These are phyloP conservation scores for Emydoidea blandingii DNA, from an alignment of 2,797 vertebrate genomes.

Conservation along the genomic window DNA sequence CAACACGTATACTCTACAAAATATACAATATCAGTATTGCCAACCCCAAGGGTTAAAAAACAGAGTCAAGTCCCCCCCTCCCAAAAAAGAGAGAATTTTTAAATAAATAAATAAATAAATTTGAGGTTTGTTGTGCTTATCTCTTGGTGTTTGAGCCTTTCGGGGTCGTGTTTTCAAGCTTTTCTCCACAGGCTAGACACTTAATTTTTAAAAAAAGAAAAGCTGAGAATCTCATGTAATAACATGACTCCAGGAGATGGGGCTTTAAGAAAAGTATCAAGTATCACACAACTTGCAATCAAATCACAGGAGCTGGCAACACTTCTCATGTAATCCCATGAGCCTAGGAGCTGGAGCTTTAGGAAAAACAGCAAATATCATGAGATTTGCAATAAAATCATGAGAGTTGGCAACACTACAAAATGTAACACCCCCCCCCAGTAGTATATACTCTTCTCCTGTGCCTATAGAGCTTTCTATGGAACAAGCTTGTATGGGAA, in stretches of 20 bases:
- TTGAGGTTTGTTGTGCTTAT: no score
- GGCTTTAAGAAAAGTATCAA: not conserved
- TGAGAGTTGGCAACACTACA: not conserved
- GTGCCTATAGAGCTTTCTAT: not conserved
- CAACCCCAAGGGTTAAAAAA: not conserved
- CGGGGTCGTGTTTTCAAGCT: not conserved
- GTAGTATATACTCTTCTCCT: not conserved
- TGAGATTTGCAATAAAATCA: not conserved
- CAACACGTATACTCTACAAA: not conserved
- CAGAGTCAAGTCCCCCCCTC: no score
- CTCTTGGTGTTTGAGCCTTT: not conserved
- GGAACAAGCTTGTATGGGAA: not conserved
- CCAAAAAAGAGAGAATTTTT: no score
- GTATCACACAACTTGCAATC: not conserved
- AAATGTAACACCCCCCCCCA: not conserved
- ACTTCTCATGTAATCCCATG: not conserved
- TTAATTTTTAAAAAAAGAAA: no score
- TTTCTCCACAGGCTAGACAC: not conserved
- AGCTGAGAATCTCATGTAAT: no score
- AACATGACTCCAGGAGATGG: not conserved
- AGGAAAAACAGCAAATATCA: not conserved
- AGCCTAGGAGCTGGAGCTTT: not conserved
- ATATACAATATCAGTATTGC: not conserved
- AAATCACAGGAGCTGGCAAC: not conserved
- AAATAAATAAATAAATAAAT: no score